Evolutionary conservation across 2,888 invertebrate genomes (phyloP).

Genomic region (Sphecodes monilicornis): DNA sequence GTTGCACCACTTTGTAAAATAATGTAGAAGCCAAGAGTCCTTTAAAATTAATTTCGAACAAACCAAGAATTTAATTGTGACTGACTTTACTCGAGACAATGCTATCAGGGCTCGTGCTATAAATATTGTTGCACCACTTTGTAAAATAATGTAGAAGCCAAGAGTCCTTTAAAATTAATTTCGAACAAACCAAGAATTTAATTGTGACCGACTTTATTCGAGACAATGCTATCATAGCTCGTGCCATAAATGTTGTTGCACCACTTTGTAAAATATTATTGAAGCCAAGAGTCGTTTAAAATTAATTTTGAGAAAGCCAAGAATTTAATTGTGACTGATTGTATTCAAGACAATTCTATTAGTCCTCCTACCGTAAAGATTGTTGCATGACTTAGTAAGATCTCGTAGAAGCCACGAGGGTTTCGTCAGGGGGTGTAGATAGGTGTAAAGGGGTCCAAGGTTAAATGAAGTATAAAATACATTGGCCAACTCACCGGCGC

Average conservation of each 20-base stretch:
- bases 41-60: background rate
- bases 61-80: background rate
- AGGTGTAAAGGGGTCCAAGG: slow-evolving; percentile 26
- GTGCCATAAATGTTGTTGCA: background rate
- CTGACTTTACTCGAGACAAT: background rate
- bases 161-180: background rate
- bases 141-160: background rate
- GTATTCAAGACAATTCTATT: no score
- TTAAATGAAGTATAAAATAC: slow-evolving; percentile 66
- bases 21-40: no score
- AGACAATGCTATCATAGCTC: background rate
- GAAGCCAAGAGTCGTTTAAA: no score
- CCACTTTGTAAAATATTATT: background rate
- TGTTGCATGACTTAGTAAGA: background rate
- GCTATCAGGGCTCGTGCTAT: background rate
- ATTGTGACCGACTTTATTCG: background rate
- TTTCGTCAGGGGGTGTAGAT: background rate
- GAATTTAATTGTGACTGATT: no score
- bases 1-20: background rate
- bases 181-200: background rate
- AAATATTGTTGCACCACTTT: background rate
- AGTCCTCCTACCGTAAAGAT: no score
- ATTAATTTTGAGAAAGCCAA: no score
- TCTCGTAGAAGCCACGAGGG: slow-evolving; percentile 2
- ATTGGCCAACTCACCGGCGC: slow-evolving; percentile 59